Conservation (phyloP, 2,113 vertebrate species). For the Lonchura striata region DNA sequence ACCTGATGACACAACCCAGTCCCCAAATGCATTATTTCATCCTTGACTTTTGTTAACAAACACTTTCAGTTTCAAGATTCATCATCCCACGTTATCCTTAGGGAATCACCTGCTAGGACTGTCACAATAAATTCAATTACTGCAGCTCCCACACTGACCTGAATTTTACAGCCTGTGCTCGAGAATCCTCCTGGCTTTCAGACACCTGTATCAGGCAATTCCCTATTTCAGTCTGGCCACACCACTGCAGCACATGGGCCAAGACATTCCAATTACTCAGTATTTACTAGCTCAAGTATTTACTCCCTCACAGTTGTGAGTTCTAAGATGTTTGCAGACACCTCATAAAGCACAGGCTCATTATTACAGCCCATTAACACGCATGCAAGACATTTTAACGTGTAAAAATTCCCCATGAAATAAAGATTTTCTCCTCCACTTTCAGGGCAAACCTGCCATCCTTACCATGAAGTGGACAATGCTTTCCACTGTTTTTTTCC, state of each 20-base stretch:
- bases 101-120: neutral
- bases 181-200: neutral
- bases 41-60: neutral
- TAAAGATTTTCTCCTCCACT: slow-evolving; percentile 9
- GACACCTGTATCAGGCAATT: neutral
- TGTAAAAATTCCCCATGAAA: slow-evolving; percentile 42
- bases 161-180: neutral
- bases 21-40: neutral
- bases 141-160: neutral
- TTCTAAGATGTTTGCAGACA: neutral
- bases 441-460: neutral
- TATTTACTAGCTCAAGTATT: neutral
- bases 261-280: neutral
- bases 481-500: neutral
- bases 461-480: neutral
- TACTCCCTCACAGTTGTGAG: neutral
- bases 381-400: slow-evolving; percentile 37
- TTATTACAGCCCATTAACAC: slow-evolving; percentile 6
- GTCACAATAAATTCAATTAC: neutral
- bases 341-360: neutral
- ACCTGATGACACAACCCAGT: neutral
- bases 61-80: neutral
- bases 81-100: neutral
- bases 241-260: neutral
- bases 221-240: neutral